These are phyloP conservation scores for Catalaphyllia jardinei DNA, from an alignment of 64 coral and sea anemone genomes.

Conservation along the genomic window DNA sequence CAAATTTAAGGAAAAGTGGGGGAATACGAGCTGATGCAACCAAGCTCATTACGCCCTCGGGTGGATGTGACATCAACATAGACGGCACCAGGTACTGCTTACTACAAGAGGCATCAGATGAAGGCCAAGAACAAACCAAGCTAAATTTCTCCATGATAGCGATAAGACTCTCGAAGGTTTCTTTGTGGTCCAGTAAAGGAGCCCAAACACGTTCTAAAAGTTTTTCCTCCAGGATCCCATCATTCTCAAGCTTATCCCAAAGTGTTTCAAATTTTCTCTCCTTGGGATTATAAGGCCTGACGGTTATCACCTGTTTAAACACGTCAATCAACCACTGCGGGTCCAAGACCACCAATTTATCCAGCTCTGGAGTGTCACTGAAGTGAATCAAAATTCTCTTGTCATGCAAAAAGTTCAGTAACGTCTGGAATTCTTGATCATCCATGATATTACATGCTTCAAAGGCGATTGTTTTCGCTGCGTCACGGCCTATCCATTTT, in stretches of 20 bases:
- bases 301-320: neutral
- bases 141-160: conserved; percentile 49
- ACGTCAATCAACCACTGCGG: no score
- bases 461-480: neutral
- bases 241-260: conserved; percentile 10
- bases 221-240: neutral
- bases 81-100: no score
- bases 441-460: neutral
- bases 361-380: no score
- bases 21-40: neutral
- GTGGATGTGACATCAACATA: neutral
- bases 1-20: no score
- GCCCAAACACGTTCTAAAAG: conserved; percentile 4
- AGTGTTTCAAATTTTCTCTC: neutral
- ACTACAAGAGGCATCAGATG: no score
- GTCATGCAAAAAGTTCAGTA: neutral
- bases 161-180: neutral
- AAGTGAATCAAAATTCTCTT: no score
- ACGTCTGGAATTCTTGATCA: neutral
- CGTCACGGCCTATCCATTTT: neutral
- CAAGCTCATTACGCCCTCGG: neutral
- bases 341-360: no score
- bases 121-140: conserved; percentile 25
- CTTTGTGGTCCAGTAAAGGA: neutral
- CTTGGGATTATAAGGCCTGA: neutral